Conservation (phyloP, 2,113 vertebrate genomes). For the Paedocypris sp. region DNA sequence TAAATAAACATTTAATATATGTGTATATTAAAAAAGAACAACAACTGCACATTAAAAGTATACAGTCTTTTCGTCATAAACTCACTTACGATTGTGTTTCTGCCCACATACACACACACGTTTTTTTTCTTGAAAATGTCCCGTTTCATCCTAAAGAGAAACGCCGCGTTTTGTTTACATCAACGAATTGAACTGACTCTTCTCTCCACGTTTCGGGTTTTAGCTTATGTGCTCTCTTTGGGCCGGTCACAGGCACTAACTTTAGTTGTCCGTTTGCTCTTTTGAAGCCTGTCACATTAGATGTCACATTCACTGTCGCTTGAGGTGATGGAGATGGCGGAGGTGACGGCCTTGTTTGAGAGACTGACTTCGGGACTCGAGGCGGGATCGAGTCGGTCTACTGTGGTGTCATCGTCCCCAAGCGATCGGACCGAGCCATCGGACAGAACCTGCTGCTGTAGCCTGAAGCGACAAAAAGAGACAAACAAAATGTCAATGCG, state of each 20-base stretch:
- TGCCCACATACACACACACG: background rate
- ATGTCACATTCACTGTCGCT: slow-evolving; percentile 98
- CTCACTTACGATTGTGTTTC: background rate
- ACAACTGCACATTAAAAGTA: slow-evolving; percentile 59
- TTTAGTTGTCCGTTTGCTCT: slow-evolving; percentile 36
- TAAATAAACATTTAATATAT: slow-evolving; percentile 91
- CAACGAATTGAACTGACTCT: background rate
- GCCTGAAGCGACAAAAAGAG: slow-evolving; percentile 59
- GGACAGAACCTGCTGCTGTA: slow-evolving; percentile 90
- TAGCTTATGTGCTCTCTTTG: slow-evolving; percentile 32
- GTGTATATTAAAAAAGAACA: slow-evolving; percentile 11
- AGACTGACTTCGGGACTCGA: slow-evolving; percentile 86
- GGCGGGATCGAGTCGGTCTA: slow-evolving; percentile 70
- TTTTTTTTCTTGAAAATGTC: background rate
- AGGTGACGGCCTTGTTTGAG: slow-evolving; percentile 88
- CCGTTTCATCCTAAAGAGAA: background rate
- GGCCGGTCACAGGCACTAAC: slow-evolving; percentile 47
- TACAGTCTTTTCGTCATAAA: slow-evolving; percentile 74
- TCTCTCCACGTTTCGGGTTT: slow-evolving; percentile 1
- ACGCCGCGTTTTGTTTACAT: slow-evolving; percentile 6
- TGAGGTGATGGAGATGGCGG: slow-evolving; percentile 96
- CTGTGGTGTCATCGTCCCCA: slow-evolving; percentile 74
- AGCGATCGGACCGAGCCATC: slow-evolving; percentile 78
- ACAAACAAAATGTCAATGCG: background rate
- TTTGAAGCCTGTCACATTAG: slow-evolving; percentile 56